Base-by-base conservation (phyloP, 2,113 vertebrate genomes). In the Cinclus cinclus region DNA sequence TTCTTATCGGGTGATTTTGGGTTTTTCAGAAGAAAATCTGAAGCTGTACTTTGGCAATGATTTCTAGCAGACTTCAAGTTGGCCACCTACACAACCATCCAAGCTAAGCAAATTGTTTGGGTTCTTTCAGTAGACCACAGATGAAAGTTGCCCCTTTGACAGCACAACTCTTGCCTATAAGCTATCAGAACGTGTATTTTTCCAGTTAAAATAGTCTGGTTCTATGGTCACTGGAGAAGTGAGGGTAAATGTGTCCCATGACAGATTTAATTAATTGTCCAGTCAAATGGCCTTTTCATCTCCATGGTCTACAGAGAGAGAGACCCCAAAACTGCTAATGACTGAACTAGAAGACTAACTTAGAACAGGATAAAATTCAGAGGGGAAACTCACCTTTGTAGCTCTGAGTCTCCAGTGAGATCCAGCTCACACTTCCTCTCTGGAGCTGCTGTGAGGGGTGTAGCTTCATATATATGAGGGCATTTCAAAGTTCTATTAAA, bases 161-260 rank as follows among this genome's bases (percentile, higher is more conserved):
- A 86, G 37, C 18, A 30, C n/a, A 60, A 1, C 39, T 86, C 24
- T 7, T 82, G 33, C 23, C 37, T 33, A 4, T 20, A 41, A 73
- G 47, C 41, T n/a, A 73, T 2, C 50, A 50, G 30, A 28, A 65
- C 13, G 8, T 39, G 15, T 11, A 37, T 35, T 91, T 86, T 41
- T 67, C 27, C n/a, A 56, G 14, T 37, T 46, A 21, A 20, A 83
- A 24, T 10, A 27, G 5, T 28, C 13, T 87, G 47, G n/a, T 49
- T 74, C 37, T 33, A 17, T 15, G 24, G 17, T 37, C 33, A 46
- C 28, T 55, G 33, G 33, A 69, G 17, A 91, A 78, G 21, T 11
- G 6, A 11, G 52, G 7, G 41, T 7, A 65, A 68, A 35, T 30
- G 6, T 1, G 0, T 28, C 41, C 27, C 35, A 15, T 8, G 2